A percentile compares a stretch with the other conserved stretches of the same genome.
Conservation (phyloP, 2,113 vertebrate species). For the Grallaria varia region DNA sequence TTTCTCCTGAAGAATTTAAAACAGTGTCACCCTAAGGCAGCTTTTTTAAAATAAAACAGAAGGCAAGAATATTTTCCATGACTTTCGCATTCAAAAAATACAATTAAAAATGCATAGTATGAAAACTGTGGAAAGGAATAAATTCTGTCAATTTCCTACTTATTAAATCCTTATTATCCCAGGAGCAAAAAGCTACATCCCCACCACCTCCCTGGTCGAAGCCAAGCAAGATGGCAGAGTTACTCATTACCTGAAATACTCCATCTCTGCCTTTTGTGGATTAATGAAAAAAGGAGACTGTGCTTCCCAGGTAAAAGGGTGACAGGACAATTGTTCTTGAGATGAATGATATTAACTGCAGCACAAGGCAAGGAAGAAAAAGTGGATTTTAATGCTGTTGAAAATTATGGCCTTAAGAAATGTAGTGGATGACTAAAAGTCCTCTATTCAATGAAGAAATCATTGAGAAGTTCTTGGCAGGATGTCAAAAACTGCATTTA, state of each 20-base stretch:
- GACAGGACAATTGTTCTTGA: conserved; percentile 50
- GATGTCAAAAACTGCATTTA: conserved; percentile 73
- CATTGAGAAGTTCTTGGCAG: conserved; percentile 74
- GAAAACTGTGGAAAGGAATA: conserved; percentile 8
- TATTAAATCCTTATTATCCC: conserved; percentile 36
- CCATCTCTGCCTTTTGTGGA: background rate
- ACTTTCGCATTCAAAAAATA: background rate
- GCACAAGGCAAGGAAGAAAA: conserved; percentile 27
- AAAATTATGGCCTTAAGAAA: conserved; percentile 69
- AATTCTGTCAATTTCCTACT: conserved; percentile 34
- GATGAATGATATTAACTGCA: conserved; percentile 52
- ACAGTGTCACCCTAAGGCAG: conserved; percentile 26
- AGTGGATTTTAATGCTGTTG: conserved; percentile 65
- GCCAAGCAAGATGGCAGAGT: conserved; percentile 8
- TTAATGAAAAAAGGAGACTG: background rate
- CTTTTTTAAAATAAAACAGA: conserved; percentile 38
- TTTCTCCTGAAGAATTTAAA: conserved; percentile 55
- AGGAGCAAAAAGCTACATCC: background rate
- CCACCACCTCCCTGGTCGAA: background rate
- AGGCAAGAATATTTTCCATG: conserved; percentile 44
- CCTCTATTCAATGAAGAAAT: conserved; percentile 72
- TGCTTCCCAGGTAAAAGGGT: conserved; percentile 4
- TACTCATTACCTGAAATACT: background rate
- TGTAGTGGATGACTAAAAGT: conserved; percentile 62
- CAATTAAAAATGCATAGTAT: conserved; percentile 36